Conservation (phyloP, 1,140 invertebrate species). For the Drosophila nasuta region DNA sequence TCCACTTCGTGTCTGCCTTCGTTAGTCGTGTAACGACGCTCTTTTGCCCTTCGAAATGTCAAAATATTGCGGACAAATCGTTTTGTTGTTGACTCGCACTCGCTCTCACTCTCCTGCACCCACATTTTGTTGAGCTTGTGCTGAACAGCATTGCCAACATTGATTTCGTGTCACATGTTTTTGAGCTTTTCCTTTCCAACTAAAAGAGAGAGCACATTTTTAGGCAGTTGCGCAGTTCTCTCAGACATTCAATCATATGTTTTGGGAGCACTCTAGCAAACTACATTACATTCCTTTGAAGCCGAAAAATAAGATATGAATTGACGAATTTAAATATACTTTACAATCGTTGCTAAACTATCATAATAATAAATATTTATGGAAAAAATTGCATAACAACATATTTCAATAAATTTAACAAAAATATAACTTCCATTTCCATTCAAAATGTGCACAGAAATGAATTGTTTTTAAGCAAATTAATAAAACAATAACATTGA, state of each 20-base stretch:
- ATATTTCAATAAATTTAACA: no score
- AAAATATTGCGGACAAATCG: conserved; percentile 75
- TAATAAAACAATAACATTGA: no score
- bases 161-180: conserved; percentile 65
- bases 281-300: not conserved
- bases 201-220: not conserved
- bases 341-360: no score
- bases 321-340: no score
- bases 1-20: not conserved
- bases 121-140: not conserved
- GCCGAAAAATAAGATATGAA: no score
- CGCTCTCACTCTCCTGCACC: not conserved
- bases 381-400: no score
- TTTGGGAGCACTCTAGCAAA: not conserved
- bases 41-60: conserved; percentile 81
- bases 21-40: conserved; percentile 19
- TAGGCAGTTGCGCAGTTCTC: conserved; percentile 19
- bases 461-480: no score
- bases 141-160: conserved; percentile 20
- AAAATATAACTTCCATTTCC: no score
- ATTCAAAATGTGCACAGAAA: no score
- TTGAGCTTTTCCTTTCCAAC: conserved; percentile 2
- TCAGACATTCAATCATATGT: conserved; percentile 18
- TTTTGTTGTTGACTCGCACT: conserved; percentile 21
- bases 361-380: no score